phyloP scores from a whole-genome alignment of 2,797 vertebrate genomes.

The Coccyzus lansbergi region DNA sequence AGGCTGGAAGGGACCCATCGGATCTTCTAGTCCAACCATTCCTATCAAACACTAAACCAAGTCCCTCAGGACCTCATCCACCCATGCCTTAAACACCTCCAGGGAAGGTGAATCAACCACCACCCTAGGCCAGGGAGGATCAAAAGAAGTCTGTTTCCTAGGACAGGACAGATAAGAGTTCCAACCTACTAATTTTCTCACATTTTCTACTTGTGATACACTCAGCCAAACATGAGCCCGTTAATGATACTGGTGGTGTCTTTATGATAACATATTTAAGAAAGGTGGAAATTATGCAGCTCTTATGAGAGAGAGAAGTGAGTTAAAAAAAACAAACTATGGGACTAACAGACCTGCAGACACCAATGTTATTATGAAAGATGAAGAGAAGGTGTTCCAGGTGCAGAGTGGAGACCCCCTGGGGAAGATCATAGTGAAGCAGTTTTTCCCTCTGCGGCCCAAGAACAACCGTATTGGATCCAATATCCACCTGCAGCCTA shows the following conservation, averaged over 20 bases:
- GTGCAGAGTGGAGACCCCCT: accelerated
- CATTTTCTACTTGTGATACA: accelerated
- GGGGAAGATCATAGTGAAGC: neutral
- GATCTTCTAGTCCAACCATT: too few relatives aligned
- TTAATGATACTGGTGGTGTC: accelerated
- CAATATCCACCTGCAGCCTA: neutral
- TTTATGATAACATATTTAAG: neutral
- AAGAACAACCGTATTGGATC: neutral
- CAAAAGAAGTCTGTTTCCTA: neutral
- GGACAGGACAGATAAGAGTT: neutral
- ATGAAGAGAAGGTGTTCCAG: neutral
- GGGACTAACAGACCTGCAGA: neutral
- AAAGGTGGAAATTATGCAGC: neutral
- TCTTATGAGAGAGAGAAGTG: neutral
- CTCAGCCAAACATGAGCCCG: neutral
- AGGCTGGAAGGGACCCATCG: too few relatives aligned
- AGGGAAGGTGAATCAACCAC: too few relatives aligned
- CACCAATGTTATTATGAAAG: neutral
- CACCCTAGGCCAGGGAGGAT: too few relatives aligned
- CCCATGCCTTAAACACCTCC: too few relatives aligned
- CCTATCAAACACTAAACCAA: too few relatives aligned
- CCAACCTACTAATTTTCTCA: neutral
- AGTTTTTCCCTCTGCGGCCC: neutral
- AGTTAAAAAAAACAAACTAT: neutral
- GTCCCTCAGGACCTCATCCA: too few relatives aligned